A percentile compares a stretch with the other conserved stretches of the same genome.
Conservation (phyloP, 2,113 vertebrate genomes). For the Zapus hudsonius region DNA sequence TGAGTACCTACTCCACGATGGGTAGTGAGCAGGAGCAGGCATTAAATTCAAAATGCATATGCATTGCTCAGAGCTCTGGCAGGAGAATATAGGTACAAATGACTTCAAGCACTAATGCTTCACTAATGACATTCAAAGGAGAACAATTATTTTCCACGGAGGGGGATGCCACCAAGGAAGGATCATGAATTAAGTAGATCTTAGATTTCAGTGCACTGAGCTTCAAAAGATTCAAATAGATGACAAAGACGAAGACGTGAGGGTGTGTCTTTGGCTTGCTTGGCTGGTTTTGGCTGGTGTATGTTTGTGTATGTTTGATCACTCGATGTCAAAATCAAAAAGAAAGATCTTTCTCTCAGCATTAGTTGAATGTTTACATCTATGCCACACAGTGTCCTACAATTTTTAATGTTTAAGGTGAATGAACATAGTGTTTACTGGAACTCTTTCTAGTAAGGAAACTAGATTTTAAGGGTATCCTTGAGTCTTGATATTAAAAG, state of each 20-base stretch:
- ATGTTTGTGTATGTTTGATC: neutral
- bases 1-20: neutral
- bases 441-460: neutral
- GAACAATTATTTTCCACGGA: neutral
- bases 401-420: neutral
- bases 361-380: neutral
- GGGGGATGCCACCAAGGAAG: neutral
- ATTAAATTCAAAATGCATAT: too few species aligned
- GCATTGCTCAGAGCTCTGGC: neutral
- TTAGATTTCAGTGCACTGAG: too few species aligned
- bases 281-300: neutral
- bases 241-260: neutral
- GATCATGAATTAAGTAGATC: accelerated
- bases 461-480: neutral
- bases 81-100: neutral
- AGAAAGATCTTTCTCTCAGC: neutral
- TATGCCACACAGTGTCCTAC: neutral
- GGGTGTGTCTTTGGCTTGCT: too few species aligned
- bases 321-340: neutral
- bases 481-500: neutral
- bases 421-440: accelerated
- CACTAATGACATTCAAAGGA: neutral
- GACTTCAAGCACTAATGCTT: neutral
- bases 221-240: neutral
- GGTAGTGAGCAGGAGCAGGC: neutral